Percentiles rank a stretch among this genome's conserved stretches.
phyloP scores from a whole-genome alignment of 1,140 invertebrate species.

The Listronotus bonariensis region DNA sequence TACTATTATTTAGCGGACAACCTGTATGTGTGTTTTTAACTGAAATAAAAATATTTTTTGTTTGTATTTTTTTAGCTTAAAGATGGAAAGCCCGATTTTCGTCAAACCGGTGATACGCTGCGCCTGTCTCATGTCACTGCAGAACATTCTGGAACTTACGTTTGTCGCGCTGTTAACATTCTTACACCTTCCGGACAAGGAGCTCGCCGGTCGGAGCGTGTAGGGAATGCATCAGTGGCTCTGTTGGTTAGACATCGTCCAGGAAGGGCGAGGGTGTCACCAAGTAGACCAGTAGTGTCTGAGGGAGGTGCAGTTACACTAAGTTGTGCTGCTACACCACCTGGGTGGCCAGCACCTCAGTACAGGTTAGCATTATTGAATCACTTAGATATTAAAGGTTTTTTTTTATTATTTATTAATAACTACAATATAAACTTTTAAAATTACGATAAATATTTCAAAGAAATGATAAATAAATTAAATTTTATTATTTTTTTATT shows the following conservation, averaged over 20 bases:
- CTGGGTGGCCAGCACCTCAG: conserved; percentile 85
- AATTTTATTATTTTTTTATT: too few relatives aligned
- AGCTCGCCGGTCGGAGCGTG: conserved; percentile 68
- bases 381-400: background rate
- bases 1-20: too few relatives aligned
- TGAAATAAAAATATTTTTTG: too few relatives aligned
- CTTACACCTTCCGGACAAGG: conserved; percentile 69
- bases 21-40: too few relatives aligned
- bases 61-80: conserved; percentile 57
- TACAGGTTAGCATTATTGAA: conserved; percentile 60
- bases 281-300: conserved; percentile 80
- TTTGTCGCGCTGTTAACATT: conserved; percentile 82
- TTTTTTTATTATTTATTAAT: background rate
- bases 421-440: too few relatives aligned
- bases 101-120: conserved; percentile 76
- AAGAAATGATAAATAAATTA: too few relatives aligned
- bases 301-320: conserved; percentile 83
- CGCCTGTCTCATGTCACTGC: conserved; percentile 74
- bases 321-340: conserved; percentile 82
- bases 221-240: conserved; percentile 75
- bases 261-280: conserved; percentile 80
- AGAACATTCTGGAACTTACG: conserved; percentile 83
- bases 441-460: too few relatives aligned
- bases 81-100: conserved; percentile 81
- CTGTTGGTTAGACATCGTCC: conserved; percentile 87